A percentile compares a stretch with the other conserved stretches of the same genome.
These are phyloP conservation scores for Rhipidura dahli DNA, from an alignment of 2,113 vertebrate genomes.

Conservation along the genomic window DNA sequence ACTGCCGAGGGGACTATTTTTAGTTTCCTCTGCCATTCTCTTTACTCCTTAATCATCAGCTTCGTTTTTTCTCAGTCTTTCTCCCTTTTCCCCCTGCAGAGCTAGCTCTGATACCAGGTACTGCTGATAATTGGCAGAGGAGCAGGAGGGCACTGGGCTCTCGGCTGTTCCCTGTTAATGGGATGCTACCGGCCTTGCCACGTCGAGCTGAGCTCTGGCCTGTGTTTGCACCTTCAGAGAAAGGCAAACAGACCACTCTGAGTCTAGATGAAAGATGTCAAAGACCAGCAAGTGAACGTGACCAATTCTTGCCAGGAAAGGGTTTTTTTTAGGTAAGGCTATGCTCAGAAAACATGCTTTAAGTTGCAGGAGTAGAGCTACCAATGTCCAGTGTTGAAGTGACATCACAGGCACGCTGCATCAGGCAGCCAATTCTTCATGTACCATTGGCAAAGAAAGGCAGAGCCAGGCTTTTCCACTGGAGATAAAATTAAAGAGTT, in stretches of 20 bases:
- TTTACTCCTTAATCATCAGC: constrained; percentile 44
- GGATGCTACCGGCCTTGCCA: neutral
- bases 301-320: neutral
- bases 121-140: neutral
- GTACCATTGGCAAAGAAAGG: neutral
- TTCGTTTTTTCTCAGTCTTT: neutral
- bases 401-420: neutral
- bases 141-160: neutral
- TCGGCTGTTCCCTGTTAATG: neutral
- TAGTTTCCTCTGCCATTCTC: constrained; percentile 58
- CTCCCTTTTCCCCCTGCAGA: neutral
- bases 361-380: neutral
- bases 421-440: neutral
- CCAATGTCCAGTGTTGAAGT: neutral
- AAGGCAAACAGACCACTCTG: neutral
- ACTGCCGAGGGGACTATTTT: constrained; percentile 61
- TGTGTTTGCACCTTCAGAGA: neutral
- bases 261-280: neutral
- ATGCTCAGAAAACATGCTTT: neutral
- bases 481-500: neutral
- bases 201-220: neutral
- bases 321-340: neutral
- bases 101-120: neutral
- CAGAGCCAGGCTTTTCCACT: neutral
- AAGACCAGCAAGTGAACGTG: neutral